Conservation (phyloP, 1,140 invertebrate species). For the Theocolax elegans region DNA sequence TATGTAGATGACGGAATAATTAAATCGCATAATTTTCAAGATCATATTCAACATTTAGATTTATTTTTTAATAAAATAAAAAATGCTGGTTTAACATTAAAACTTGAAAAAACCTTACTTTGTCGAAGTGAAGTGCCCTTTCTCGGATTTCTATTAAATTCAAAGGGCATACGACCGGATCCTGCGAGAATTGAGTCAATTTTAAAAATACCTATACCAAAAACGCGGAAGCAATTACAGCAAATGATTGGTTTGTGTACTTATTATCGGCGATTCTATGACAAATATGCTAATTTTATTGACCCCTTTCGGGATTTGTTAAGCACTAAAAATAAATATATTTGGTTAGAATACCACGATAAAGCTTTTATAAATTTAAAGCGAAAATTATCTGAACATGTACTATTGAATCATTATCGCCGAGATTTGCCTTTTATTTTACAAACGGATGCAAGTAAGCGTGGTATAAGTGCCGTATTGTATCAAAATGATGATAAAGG, state of each 20-base stretch:
- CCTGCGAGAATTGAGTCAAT: neutral
- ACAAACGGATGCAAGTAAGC: slow-evolving; percentile 26
- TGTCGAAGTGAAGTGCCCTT: neutral
- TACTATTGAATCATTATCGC: slow-evolving; percentile 3
- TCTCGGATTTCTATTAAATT: neutral
- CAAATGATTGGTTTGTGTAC: neutral
- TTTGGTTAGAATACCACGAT: neutral
- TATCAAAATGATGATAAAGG: slow-evolving; percentile 14
- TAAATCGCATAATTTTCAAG: neutral
- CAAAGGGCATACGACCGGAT: neutral
- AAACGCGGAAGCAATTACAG: neutral
- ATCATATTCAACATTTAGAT: neutral
- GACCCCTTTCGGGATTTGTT: neutral
- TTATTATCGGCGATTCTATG: neutral
- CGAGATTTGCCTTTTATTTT: neutral
- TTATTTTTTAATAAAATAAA: neutral
- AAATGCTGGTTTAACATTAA: neutral
- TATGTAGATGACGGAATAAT: neutral
- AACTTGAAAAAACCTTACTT: slow-evolving; percentile 1
- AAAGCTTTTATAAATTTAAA: neutral
- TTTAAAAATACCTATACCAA: neutral
- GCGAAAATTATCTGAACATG: neutral
- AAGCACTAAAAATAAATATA: neutral
- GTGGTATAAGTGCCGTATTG: slow-evolving; percentile 22
- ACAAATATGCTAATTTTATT: neutral